Evolutionary conservation across 2,797 vertebrate genomes (phyloP).

Genomic region (Artibeus jamaicensis): DNA sequence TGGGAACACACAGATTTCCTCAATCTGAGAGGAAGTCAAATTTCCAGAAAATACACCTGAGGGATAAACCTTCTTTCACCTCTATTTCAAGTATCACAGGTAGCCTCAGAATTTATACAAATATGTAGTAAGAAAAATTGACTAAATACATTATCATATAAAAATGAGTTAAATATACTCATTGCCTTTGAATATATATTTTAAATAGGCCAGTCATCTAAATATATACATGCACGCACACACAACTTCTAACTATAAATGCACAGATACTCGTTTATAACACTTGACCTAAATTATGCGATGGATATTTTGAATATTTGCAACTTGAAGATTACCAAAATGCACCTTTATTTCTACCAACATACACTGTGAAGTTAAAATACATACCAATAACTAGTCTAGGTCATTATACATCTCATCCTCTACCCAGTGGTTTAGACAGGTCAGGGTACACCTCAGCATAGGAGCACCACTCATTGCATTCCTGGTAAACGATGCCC

Average conservation of each 20-base stretch:
- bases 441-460: no score
- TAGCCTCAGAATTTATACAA: conserved; percentile 28
- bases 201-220: not conserved
- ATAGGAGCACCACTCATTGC: not conserved
- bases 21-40: not conserved
- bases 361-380: not conserved
- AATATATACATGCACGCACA: not conserved
- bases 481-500: not conserved
- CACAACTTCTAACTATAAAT: not conserved
- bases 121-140: not conserved
- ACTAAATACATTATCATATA: conserved; percentile 13
- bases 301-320: conserved; percentile 18
- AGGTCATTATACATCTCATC: not conserved
- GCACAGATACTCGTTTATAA: not conserved
- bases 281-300: conserved; percentile 10
- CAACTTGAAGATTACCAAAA: conserved; percentile 21
- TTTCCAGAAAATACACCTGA: not conserved
- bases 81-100: not conserved
- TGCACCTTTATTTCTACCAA: not conserved
- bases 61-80: not conserved
- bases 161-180: conserved; percentile 21
- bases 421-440: not conserved
- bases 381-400: not conserved
- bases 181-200: not conserved
- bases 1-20: not conserved